A percentile compares a stretch with the other conserved stretches of the same genome.
phyloP scores from a whole-genome alignment of 1,140 invertebrate genomes.

The Zaprionus nigranus region DNA sequence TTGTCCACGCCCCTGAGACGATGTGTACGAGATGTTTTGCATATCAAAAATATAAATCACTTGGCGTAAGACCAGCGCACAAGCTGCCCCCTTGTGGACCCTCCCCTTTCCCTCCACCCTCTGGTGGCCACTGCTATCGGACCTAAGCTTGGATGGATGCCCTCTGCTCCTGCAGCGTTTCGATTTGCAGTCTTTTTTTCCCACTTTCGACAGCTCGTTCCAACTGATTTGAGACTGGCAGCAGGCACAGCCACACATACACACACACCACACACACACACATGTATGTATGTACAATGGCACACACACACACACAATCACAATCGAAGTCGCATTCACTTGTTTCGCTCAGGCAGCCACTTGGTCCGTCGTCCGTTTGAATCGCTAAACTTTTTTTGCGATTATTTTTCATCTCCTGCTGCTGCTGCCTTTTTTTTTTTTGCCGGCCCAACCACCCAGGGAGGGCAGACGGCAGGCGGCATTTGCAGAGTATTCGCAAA shows the following conservation, averaged over 20 bases:
- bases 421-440: not conserved
- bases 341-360: slow-evolving; percentile 13
- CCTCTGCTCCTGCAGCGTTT: slow-evolving; percentile 46
- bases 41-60: slow-evolving; percentile 82
- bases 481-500: not conserved
- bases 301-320: not conserved
- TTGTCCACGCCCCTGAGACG: slow-evolving; percentile 69
- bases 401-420: not conserved
- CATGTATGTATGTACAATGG: not conserved
- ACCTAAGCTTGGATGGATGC: slow-evolving; percentile 35
- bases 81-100: slow-evolving; percentile 12
- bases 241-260: slow-evolving; percentile 17
- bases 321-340: slow-evolving; percentile 13
- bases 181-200: slow-evolving; percentile 41
- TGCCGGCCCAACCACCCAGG: not conserved
- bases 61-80: slow-evolving; percentile 76
- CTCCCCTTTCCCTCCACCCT: not conserved
- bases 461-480: not conserved
- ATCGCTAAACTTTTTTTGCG: slow-evolving; percentile 59
- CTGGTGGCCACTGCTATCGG: slow-evolving; percentile 31
- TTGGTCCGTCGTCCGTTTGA: slow-evolving; percentile 12
- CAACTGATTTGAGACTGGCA: slow-evolving; percentile 46
- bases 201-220: slow-evolving; percentile 59
- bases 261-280: not conserved
- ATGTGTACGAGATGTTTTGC: slow-evolving; percentile 76